phyloP scores from a whole-genome alignment of 2,113 vertebrate genomes.

The Panurus biarmicus region DNA sequence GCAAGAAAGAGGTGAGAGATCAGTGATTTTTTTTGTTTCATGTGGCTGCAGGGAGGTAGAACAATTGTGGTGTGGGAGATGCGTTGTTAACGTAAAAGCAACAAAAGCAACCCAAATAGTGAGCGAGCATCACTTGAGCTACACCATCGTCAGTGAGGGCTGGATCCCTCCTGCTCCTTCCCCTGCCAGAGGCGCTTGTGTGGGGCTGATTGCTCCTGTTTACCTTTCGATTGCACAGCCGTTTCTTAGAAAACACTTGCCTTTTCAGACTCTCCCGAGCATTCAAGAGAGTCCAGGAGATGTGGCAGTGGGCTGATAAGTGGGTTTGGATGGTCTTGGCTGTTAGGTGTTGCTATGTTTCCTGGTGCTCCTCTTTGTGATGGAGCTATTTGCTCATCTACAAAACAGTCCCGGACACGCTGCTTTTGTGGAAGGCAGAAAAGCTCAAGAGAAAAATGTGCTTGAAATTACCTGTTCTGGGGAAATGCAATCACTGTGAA shows the following conservation, averaged over 20 bases:
- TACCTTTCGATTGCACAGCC: fast-evolving
- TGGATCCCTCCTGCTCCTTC: neutral
- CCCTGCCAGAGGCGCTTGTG: fast-evolving
- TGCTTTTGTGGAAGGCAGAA: neutral
- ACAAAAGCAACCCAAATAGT: neutral
- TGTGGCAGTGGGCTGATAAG: neutral
- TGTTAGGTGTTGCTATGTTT: neutral
- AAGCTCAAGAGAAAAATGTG: neutral
- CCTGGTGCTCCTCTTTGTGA: fast-evolving
- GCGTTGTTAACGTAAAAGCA: fast-evolving
- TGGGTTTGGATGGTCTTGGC: neutral
- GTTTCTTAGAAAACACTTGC: neutral
- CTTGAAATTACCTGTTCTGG: neutral
- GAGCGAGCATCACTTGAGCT: neutral
- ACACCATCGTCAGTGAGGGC: neutral
- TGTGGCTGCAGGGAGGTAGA: neutral
- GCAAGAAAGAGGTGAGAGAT: neutral
- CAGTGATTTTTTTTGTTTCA: neutral
- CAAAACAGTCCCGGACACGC: fast-evolving
- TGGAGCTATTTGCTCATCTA: neutral
- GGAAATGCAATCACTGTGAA: fast-evolving
- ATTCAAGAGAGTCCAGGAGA: neutral
- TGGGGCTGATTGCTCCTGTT: neutral
- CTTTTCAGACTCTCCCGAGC: neutral
- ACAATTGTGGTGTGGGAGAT: fast-evolving